Evolutionary conservation across 2,888 invertebrate species (phyloP).

Genomic region (Strigamia transsilvanica): DNA sequence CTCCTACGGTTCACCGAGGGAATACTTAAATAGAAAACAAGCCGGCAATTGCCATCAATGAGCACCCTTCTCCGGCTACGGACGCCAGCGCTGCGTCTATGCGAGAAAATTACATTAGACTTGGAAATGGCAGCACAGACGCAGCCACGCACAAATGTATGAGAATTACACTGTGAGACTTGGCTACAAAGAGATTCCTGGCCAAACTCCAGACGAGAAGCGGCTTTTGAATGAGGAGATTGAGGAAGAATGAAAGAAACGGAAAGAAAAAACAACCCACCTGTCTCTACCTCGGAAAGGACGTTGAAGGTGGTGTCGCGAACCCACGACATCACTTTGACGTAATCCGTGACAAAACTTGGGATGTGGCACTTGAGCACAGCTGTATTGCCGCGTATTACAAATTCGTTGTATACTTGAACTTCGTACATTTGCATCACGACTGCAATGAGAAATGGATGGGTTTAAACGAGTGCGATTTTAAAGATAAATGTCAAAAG

Average conservation of each 20-base stretch:
- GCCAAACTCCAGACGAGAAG: background rate
- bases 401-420: conserved; percentile 37
- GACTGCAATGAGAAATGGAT: conserved; percentile 3
- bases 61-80: conserved; percentile 5
- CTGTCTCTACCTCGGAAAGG: conserved; percentile 10
- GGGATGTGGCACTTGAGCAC: conserved; percentile 37
- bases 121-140: conserved; percentile 21
- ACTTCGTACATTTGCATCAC: conserved; percentile 40
- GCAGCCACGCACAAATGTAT: background rate
- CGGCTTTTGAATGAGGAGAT: background rate
- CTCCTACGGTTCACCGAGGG: conserved; percentile 35
- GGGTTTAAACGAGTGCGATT: too few species aligned
- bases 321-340: conserved; percentile 36
- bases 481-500: too few species aligned
- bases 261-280: background rate
- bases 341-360: conserved; percentile 46
- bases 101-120: conserved; percentile 48
- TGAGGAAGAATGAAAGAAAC: background rate
- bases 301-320: conserved; percentile 40
- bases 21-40: conserved; percentile 50
- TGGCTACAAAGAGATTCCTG: background rate
- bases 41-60: conserved; percentile 46
- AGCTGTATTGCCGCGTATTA: conserved; percentile 27
- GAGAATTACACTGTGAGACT: background rate
- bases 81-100: conserved; percentile 4